Percentiles rank a stretch among this genome's conserved stretches.
Evolutionary conservation across 1,140 invertebrate species (phyloP).

Genomic region (Aphelenchoides fujianensis): DNA sequence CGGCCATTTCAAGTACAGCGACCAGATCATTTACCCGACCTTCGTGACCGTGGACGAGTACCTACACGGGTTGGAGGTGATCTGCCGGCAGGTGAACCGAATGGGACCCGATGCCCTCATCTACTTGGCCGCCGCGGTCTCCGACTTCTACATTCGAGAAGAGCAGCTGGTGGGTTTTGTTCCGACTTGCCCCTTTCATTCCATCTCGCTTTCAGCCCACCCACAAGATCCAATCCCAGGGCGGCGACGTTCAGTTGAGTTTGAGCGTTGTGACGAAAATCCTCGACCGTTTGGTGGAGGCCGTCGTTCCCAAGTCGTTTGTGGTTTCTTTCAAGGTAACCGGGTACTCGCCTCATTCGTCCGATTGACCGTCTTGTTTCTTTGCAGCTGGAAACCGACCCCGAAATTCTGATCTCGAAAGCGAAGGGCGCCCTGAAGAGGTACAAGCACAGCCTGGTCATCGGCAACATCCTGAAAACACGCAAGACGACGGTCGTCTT

Average conservation of each 20-base stretch:
- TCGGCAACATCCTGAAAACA: constrained; percentile 54
- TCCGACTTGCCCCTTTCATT: neutral
- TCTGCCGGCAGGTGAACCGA: constrained; percentile 73
- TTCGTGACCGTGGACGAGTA: constrained; percentile 77
- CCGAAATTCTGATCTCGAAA: constrained; percentile 78
- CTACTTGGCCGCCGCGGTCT: constrained; percentile 93
- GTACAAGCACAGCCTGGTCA: constrained; percentile 74
- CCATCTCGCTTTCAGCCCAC: constrained; percentile 71
- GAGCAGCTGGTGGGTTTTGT: constrained; percentile 78
- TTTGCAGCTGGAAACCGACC: constrained; percentile 89
- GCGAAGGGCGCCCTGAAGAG: constrained; percentile 80
- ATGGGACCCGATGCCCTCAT: constrained; percentile 74
- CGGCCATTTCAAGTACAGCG: constrained; percentile 29
- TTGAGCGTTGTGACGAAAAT: constrained; percentile 93
- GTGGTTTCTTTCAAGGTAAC: constrained; percentile 86
- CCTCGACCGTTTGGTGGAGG: constrained; percentile 78
- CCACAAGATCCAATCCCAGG: constrained; percentile 88
- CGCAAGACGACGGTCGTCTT: constrained; percentile 53
- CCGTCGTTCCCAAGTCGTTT: constrained; percentile 87
- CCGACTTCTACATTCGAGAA: constrained; percentile 94
- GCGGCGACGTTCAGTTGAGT: constrained; percentile 73
- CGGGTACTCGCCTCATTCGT: neutral
- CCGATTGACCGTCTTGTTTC: constrained; percentile 38
- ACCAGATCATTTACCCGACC: constrained; percentile 53
- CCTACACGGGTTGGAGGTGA: constrained; percentile 80